A percentile compares a stretch with the other conserved stretches of the same genome.
Conservation (phyloP, 2,888 invertebrate genomes). For the Lasioglossum oenotherae region DNA sequence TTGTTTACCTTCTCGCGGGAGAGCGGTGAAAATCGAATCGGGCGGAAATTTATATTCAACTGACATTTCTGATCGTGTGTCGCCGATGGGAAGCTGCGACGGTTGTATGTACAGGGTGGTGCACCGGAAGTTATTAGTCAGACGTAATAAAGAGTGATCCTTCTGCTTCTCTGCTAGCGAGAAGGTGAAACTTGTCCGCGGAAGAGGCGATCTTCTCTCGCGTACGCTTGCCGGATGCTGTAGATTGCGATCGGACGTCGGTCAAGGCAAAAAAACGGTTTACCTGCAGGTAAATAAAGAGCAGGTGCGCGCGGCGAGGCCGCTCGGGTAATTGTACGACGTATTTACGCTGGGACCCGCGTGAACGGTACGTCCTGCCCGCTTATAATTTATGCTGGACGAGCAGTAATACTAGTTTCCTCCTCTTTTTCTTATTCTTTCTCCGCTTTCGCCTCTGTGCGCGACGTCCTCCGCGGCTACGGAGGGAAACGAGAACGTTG, state of each 20-base stretch:
- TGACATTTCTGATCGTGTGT: too few species aligned
- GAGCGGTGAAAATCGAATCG: background rate
- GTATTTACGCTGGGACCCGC: slow-evolving; percentile 60
- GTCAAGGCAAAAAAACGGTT: slow-evolving; percentile 37
- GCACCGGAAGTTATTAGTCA: slow-evolving; percentile 37
- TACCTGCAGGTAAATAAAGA: slow-evolving; percentile 61
- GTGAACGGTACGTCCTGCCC: slow-evolving; percentile 55
- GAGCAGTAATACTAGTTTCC: slow-evolving; percentile 10
- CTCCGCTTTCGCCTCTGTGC: background rate
- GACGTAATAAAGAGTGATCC: background rate
- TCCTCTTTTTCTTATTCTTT: background rate
- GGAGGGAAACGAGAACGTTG: background rate
- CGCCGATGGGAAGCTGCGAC: background rate
- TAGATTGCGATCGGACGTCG: slow-evolving; percentile 61
- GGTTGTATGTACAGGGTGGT: background rate
- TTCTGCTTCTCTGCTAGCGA: background rate
- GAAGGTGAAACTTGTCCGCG: background rate
- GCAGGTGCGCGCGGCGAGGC: slow-evolving; percentile 58
- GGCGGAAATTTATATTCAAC: background rate
- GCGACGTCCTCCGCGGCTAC: slow-evolving; percentile 8
- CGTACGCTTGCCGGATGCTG: slow-evolving; percentile 50
- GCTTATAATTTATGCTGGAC: slow-evolving; percentile 45
- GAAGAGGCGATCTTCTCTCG: slow-evolving; percentile 18
- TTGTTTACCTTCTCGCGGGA: background rate
- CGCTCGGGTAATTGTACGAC: slow-evolving; percentile 55